Evolutionary conservation across 2,888 invertebrate genomes (phyloP).

Genomic region (Campoletis raptor): DNA sequence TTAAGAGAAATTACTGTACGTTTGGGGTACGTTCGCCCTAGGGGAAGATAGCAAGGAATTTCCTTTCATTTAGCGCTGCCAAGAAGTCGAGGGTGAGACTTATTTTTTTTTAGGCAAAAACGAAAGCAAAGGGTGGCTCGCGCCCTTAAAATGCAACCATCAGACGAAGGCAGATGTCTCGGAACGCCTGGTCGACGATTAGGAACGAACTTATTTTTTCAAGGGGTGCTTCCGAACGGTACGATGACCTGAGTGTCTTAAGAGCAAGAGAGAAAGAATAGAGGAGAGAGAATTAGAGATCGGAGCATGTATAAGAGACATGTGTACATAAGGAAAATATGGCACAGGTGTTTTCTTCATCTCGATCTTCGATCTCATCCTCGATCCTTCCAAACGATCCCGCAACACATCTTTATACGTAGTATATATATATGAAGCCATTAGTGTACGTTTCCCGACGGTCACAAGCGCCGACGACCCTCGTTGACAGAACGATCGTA

Average conservation of each 20-base stretch:
- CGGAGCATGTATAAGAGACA: constrained; percentile 9
- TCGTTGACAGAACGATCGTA: constrained; percentile 66
- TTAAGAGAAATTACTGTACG: constrained; percentile 31
- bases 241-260: constrained; percentile 49
- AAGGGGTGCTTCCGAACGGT: constrained; percentile 13
- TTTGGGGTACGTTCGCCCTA: constrained; percentile 49
- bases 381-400: constrained; percentile 44
- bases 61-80: constrained; percentile 38
- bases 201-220: constrained; percentile 60
- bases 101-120: not conserved
- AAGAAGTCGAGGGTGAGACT: constrained; percentile 47
- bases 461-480: constrained; percentile 38
- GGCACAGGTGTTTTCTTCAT: constrained; percentile 63
- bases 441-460: constrained; percentile 43
- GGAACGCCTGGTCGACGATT: constrained; percentile 49
- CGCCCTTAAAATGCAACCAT: constrained; percentile 55
- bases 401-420: not conserved
- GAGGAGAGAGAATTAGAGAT: not conserved
- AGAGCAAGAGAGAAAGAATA: not conserved
- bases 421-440: constrained; percentile 19
- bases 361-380: constrained; percentile 54
- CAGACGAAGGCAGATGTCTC: constrained; percentile 62
- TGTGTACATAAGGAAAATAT: constrained; percentile 35
- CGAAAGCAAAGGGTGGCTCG: constrained; percentile 58
- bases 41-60: constrained; percentile 17